These are phyloP conservation scores for Pseudomyrmex sp. DNA, from an alignment of 1,140 invertebrate genomes.

Conservation along the genomic window DNA sequence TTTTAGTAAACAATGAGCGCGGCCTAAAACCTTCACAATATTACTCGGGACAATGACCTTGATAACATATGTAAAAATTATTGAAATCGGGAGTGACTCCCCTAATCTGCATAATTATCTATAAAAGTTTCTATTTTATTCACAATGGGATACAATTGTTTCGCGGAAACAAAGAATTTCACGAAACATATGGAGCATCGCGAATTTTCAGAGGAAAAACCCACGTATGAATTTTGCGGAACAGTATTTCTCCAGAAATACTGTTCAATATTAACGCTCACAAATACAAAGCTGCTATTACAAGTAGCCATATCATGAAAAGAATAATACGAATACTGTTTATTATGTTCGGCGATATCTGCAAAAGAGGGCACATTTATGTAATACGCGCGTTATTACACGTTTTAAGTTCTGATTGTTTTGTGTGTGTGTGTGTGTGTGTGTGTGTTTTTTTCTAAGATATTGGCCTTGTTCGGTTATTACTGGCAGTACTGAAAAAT, in stretches of 20 bases:
- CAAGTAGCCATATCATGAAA: slow-evolving; percentile 27
- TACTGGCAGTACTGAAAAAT: too few relatives aligned
- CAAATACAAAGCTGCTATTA: slow-evolving; percentile 34
- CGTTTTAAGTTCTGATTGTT: slow-evolving; percentile 14
- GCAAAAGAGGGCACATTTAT: slow-evolving; percentile 21
- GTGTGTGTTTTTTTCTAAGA: too few relatives aligned
- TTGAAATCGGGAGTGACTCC: too few relatives aligned
- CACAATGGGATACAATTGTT: not conserved
- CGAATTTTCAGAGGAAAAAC: not conserved
- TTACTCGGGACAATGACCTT: too few relatives aligned
- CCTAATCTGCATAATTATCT: too few relatives aligned
- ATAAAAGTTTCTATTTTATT: slow-evolving; percentile 38
- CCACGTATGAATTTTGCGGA: slow-evolving; percentile 30
- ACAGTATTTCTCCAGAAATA: not conserved
- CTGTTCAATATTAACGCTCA: slow-evolving; percentile 1
- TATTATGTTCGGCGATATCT: slow-evolving; percentile 5
- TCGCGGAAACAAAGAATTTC: slow-evolving; percentile 23
- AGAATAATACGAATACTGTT: not conserved
- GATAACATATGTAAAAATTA: too few relatives aligned
- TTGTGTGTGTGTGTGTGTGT: too few relatives aligned
- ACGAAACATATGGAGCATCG: slow-evolving; percentile 24
- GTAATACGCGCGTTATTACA: slow-evolving; percentile 35
- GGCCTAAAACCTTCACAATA: too few relatives aligned
- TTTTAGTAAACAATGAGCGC: too few relatives aligned
- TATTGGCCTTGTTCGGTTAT: too few relatives aligned